Evolutionary conservation across 2,888 invertebrate genomes (phyloP).

Genomic region (Metopia argyrocephala): DNA sequence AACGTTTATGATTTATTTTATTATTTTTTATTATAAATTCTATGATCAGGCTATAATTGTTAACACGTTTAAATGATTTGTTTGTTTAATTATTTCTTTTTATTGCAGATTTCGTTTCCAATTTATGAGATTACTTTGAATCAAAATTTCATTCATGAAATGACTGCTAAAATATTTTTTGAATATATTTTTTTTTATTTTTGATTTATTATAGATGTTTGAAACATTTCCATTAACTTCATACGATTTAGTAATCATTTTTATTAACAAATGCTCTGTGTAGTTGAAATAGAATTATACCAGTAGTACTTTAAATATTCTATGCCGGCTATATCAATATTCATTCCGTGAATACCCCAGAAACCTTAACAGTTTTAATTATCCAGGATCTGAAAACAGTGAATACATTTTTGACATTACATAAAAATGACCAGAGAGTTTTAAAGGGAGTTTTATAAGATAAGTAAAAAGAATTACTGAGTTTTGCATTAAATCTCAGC

Average conservation of each 20-base stretch:
- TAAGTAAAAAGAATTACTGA: too few species aligned
- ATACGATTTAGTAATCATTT: not conserved
- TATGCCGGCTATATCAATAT: not conserved
- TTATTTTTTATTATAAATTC: not conserved
- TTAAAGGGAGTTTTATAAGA: too few species aligned
- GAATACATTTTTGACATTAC: too few species aligned
- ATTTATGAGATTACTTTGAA: slow-evolving; percentile 19
- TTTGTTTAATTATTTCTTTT: not conserved
- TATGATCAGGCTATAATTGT: not conserved
- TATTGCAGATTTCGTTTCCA: not conserved
- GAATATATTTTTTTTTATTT: not conserved
- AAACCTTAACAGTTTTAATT: too few species aligned
- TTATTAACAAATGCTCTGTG: slow-evolving; percentile 16
- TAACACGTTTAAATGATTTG: not conserved
- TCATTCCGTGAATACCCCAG: not conserved
- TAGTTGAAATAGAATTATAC: slow-evolving; percentile 43
- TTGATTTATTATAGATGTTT: slow-evolving; percentile 22
- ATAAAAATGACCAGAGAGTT: too few species aligned
- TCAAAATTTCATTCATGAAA: slow-evolving; percentile 36
- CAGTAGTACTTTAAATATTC: not conserved
- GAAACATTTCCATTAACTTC: slow-evolving; percentile 25
- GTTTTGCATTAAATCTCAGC: too few species aligned
- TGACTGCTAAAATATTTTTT: not conserved
- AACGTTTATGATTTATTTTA: too few species aligned
- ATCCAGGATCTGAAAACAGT: too few species aligned